Evolutionary conservation across 2,113 vertebrate genomes (phyloP).

Genomic region (Periophthalmodon schlosseri): DNA sequence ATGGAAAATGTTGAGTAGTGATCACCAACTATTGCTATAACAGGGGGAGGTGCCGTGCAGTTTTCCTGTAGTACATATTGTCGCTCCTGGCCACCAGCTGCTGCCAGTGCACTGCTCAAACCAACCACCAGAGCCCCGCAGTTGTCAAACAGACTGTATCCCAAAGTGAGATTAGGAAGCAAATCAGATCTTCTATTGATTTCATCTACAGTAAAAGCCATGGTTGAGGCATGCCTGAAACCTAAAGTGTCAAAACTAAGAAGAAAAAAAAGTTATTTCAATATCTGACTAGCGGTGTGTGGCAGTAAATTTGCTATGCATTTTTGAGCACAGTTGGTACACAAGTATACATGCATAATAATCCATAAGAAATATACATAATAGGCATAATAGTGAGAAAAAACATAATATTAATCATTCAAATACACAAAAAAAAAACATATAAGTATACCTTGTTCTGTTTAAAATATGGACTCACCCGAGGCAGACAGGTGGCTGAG

Average conservation of each 20-base stretch:
- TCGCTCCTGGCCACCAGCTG: conserved; percentile 57
- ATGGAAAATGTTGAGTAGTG: conserved; percentile 68
- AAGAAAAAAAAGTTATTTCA: not conserved
- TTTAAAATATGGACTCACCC: conserved; percentile 23
- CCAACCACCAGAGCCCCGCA: conserved; percentile 65
- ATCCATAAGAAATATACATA: no score
- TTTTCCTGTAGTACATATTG: conserved; percentile 27
- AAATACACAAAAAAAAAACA: no score
- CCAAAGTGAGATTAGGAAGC: conserved; percentile 66
- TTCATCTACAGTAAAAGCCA: conserved; percentile 70
- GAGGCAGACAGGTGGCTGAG: conserved; percentile 22
- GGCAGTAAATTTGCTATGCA: not conserved
- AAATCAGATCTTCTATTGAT: conserved; percentile 65
- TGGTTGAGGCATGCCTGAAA: conserved; percentile 65
- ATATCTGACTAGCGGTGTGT: no score
- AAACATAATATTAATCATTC: no score
- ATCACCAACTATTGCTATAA: conserved; percentile 70
- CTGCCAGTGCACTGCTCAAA: conserved; percentile 59
- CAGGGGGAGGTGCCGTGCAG: conserved; percentile 57
- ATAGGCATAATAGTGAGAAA: no score
- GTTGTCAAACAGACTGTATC: conserved; percentile 72
- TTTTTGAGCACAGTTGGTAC: no score
- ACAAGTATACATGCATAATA: no score
- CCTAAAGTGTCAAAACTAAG: conserved; percentile 61
- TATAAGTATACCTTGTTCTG: not conserved